Base-by-base conservation (phyloP, 2,888 invertebrate genomes). In the Cepaea hortensis region DNA sequence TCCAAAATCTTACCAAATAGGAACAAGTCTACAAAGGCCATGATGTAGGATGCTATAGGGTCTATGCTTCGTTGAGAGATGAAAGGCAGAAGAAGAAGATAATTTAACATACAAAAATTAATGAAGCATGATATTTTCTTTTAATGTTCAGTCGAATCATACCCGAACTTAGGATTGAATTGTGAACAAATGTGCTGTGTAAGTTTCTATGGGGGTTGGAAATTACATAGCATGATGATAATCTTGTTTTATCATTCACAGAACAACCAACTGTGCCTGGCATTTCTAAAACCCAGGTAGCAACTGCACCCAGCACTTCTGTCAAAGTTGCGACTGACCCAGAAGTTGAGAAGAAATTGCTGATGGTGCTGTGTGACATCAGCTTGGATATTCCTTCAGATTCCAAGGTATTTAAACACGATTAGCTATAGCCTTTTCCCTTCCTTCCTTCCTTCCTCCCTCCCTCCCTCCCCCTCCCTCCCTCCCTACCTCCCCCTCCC, bases 321-420 rank as follows among this genome's bases (percentile, higher is more conserved):
- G 86, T 89, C 73, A 90, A 89, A 86, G 87, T 80, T 46, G n/a
- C 68, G 6, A 35, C 89, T 84, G 96, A 96, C 91, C 96, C 96
- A 5, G 95, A 96, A 90, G 94, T 96, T 9, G 96, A 97, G 93
- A 95, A 95, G 88, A 89, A 89, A 65, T 55, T 89, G 50, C 93
- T 97, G 80, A 95, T 96, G 91, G 96, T 96, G 75, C 94, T 97
- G 15, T 96, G 96, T 90, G 96, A 97, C 92, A 96, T 96, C 55
- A 95, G 96, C 3, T 94, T 97, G 4, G 96, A 96, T 88, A 95
- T 97, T 87, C 97, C 97, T 0, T 96, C 96, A 79, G 96, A 96
- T 81, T 96, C 97, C 0, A 85, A 95, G 84, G 87, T 87, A 48
- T 85, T 23, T 11, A 18, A 46, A 15, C 62, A 20, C 50, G n/a